Conservation (phyloP, 2,113 vertebrate genomes). For the Sylvietta virens region DNA sequence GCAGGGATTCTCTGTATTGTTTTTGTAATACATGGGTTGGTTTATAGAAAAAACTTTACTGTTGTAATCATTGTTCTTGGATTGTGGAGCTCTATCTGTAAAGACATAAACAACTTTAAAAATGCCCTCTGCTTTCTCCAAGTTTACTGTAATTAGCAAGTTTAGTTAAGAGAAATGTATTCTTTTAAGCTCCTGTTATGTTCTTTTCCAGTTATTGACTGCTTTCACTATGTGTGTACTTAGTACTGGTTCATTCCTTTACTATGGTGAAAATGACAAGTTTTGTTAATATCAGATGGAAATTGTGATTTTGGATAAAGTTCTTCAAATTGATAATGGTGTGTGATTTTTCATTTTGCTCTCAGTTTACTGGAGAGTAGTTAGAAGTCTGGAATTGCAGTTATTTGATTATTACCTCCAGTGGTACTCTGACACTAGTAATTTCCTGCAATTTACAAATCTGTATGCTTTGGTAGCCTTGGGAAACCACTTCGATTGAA, state of each 20-base stretch:
- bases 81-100: neutral
- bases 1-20: neutral
- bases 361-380: neutral
- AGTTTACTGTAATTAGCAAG: neutral
- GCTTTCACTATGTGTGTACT: neutral
- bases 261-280: conserved; percentile 16
- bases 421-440: neutral
- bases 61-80: neutral
- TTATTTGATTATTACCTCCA: neutral
- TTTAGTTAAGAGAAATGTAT: neutral
- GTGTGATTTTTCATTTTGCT: conserved; percentile 12
- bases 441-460: neutral
- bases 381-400: neutral
- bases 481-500: neutral
- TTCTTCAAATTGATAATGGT: neutral
- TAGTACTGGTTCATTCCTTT: conserved; percentile 11
- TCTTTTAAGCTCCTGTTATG: conserved; percentile 22
- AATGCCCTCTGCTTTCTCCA: conserved; percentile 1
- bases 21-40: conserved; percentile 15
- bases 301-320: conserved; percentile 47
- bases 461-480: neutral
- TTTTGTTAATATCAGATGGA: conserved; percentile 28
- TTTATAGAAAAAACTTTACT: conserved; percentile 32
- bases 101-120: neutral
- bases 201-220: neutral